Percentiles rank a stretch among this genome's conserved stretches.
These are phyloP conservation scores for Hoplodrina blanda DNA, from an alignment of 2,888 invertebrate genomes.

Conservation along the genomic window DNA sequence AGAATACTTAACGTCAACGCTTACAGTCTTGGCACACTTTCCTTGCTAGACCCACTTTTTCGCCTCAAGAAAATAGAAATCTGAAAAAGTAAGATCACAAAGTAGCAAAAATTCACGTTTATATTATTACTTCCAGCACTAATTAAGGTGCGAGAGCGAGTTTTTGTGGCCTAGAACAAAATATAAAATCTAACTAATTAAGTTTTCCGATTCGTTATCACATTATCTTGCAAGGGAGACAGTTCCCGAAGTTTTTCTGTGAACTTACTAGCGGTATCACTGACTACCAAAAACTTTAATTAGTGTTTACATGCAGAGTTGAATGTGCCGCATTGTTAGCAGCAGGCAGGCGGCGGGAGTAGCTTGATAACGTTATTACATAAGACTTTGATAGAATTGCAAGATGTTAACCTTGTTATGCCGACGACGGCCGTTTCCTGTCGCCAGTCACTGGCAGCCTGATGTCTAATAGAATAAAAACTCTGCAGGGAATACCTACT, in stretches of 20 bases:
- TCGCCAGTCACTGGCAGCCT: conserved; percentile 72
- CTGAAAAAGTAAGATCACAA: conserved; percentile 12
- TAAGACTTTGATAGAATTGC: conserved; percentile 81
- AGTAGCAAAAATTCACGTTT: conserved; percentile 1
- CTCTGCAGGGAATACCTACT: conserved; percentile 60
- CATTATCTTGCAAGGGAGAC: conserved; percentile 33
- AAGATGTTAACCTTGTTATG: conserved; percentile 83
- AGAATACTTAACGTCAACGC: conserved; percentile 35
- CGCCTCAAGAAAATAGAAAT: conserved; percentile 22
- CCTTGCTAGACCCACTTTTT: conserved; percentile 40
- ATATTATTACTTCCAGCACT: neutral
- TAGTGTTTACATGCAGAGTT: conserved; percentile 66
- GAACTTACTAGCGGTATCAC: conserved; percentile 23
- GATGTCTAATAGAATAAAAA: conserved; percentile 76
- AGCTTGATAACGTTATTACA: conserved; percentile 77
- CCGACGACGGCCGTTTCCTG: conserved; percentile 75
- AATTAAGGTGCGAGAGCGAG: conserved; percentile 8
- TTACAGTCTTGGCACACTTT: conserved; percentile 52
- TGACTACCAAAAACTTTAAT: conserved; percentile 61
- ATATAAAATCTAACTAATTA: conserved; percentile 34
- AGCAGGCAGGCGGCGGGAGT: conserved; percentile 62
- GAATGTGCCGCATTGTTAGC: conserved; percentile 62
- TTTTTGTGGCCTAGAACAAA: conserved; percentile 6
- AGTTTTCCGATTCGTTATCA: conserved; percentile 36
- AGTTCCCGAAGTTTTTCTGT: conserved; percentile 50